Conservation (phyloP, 1,140 invertebrate species). For the Diorhabda sublineata region DNA sequence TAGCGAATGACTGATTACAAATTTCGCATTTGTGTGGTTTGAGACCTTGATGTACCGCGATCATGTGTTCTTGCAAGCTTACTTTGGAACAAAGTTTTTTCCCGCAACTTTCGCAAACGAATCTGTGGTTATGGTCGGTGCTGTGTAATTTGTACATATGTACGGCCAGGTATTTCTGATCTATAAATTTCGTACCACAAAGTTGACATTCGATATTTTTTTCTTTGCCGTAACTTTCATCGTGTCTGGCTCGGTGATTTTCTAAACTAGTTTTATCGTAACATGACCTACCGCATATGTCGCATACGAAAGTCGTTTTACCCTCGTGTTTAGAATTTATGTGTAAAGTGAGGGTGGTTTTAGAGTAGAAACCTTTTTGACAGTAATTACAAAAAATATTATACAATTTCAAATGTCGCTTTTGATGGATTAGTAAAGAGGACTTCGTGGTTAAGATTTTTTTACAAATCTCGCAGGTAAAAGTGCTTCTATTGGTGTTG, state of each 20-base stretch:
- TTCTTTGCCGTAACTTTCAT: constrained; percentile 50
- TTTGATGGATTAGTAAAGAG: constrained; percentile 60
- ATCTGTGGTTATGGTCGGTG: constrained; percentile 28
- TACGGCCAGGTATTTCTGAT: constrained; percentile 47
- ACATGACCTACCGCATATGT: constrained; percentile 32
- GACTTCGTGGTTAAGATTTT: constrained; percentile 65
- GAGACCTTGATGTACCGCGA: constrained; percentile 62
- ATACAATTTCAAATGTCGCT: constrained; percentile 55
- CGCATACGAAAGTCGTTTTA: constrained; percentile 37
- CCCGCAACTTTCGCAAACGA: constrained; percentile 56
- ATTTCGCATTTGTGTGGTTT: constrained; percentile 66
- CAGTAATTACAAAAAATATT: constrained; percentile 32
- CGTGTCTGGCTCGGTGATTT: constrained; percentile 37
- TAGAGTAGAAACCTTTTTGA: constrained; percentile 33
- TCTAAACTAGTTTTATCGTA: constrained; percentile 36
- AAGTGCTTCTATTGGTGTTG: constrained; percentile 29
- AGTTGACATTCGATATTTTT: constrained; percentile 55
- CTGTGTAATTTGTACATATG: constrained; percentile 47
- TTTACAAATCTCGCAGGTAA: constrained; percentile 39
- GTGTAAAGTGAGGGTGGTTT: constrained; percentile 25
- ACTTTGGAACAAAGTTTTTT: constrained; percentile 68
- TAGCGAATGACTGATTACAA: constrained; percentile 61
- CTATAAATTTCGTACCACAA: constrained; percentile 56
- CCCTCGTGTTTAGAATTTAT: constrained; percentile 33
- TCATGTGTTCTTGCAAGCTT: constrained; percentile 62